phyloP scores from a whole-genome alignment of 2,888 invertebrate species.

The Drosophila colorata region DNA sequence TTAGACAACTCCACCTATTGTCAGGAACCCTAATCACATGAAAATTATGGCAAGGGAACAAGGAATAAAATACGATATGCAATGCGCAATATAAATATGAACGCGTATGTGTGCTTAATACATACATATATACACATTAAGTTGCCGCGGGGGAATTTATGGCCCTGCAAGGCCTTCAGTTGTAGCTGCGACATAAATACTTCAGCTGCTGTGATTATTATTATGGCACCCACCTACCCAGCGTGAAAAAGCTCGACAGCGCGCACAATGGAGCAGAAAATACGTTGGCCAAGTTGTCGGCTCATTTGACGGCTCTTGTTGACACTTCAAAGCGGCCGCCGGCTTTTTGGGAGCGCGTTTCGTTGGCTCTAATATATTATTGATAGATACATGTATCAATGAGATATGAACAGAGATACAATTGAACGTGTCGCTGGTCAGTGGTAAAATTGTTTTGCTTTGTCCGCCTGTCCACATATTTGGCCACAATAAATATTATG shows the following conservation, averaged over 20 bases:
- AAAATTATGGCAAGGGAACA: constrained; percentile 22
- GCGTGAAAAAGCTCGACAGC: constrained; percentile 23
- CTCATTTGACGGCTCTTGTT: constrained; percentile 53
- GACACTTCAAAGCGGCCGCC: constrained; percentile 57
- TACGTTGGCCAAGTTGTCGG: constrained; percentile 55
- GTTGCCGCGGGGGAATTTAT: constrained; percentile 61
- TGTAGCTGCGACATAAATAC: constrained; percentile 64
- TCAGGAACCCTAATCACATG: constrained; percentile 10
- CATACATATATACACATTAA: constrained; percentile 39
- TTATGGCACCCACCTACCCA: constrained; percentile 36
- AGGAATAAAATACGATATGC: constrained; percentile 36
- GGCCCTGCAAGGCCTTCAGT: constrained; percentile 65
- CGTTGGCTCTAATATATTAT: constrained; percentile 66
- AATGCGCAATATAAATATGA: constrained; percentile 32
- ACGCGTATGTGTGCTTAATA: neutral
- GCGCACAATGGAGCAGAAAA: constrained; percentile 17
- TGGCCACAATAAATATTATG: constrained; percentile 48
- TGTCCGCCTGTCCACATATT: constrained; percentile 26
- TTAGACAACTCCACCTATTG: constrained; percentile 7
- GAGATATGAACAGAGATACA: constrained; percentile 43
- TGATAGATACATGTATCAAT: constrained; percentile 54
- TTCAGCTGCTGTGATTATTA: constrained; percentile 75
- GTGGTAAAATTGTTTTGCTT: constrained; percentile 28
- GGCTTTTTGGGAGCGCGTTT: constrained; percentile 49
- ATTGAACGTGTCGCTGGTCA: constrained; percentile 41